A percentile compares a stretch with the other conserved stretches of the same genome.
Conservation (phyloP, 2,888 invertebrate genomes). For the Thera obeliscata region DNA sequence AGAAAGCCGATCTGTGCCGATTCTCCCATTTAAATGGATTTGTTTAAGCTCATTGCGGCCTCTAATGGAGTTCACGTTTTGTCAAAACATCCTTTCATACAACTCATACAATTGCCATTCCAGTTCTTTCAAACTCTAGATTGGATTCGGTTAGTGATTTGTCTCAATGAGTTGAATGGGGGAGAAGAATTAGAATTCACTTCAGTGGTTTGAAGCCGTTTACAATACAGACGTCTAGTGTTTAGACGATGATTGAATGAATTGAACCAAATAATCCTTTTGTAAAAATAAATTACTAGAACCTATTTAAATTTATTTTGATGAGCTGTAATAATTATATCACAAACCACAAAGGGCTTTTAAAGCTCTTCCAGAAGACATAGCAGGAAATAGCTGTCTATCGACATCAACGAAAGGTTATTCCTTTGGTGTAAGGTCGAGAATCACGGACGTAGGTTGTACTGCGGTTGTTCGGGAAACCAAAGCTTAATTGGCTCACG, state of each 20-base stretch:
- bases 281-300: too few relatives aligned
- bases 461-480: neutral
- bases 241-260: too few relatives aligned
- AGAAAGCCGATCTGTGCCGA: slow-evolving; percentile 44
- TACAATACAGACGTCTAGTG: neutral
- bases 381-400: neutral
- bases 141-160: slow-evolving; percentile 30
- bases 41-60: slow-evolving; percentile 48
- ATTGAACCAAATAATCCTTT: too few relatives aligned
- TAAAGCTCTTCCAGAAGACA: neutral
- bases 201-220: neutral
- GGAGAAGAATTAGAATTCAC: slow-evolving; percentile 6
- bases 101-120: slow-evolving; percentile 26
- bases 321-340: too few relatives aligned
- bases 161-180: slow-evolving; percentile 14
- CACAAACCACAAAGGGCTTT: too few relatives aligned
- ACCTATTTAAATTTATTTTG: too few relatives aligned
- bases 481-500: slow-evolving; percentile 11
- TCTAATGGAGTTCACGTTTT: slow-evolving; percentile 63
- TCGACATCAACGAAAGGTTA: neutral
- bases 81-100: slow-evolving; percentile 57
- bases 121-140: slow-evolving; percentile 32
- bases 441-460: neutral
- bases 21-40: slow-evolving; percentile 54
- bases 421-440: neutral